Evolutionary conservation across 64 coral and sea anemone species (phyloP).

Genomic region (Stichodactyla mertensii): DNA sequence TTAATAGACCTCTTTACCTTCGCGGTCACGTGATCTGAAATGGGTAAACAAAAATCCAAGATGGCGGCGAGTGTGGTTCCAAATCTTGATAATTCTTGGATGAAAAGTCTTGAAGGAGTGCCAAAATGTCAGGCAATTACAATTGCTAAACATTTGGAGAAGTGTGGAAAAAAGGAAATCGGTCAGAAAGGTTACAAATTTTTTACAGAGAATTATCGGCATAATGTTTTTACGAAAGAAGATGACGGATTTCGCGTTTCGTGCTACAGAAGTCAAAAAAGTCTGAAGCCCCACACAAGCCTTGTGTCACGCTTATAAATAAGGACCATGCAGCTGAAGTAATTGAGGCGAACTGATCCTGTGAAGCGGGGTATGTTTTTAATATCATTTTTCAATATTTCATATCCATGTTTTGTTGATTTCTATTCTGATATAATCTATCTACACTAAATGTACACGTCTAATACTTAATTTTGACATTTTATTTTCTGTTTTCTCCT

Average conservation of each 20-base stretch:
- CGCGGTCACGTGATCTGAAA: slow-evolving; percentile 18
- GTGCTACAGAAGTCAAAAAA: slow-evolving; percentile 27
- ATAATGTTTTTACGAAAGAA: slow-evolving; percentile 10
- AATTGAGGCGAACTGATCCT: not conserved
- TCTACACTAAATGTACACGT: too few relatives aligned
- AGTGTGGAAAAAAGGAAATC: slow-evolving; percentile 39
- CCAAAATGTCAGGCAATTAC: not conserved
- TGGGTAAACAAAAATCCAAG: slow-evolving; percentile 57
- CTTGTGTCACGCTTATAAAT: not conserved
- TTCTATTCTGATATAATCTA: too few relatives aligned
- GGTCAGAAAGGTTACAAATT: slow-evolving; percentile 48
- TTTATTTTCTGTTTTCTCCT: too few relatives aligned
- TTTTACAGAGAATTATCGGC: slow-evolving; percentile 24
- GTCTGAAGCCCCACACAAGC: not conserved
- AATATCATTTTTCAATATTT: not conserved
- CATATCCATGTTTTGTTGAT: too few relatives aligned
- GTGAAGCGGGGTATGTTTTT: not conserved
- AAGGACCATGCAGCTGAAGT: not conserved
- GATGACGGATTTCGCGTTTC: not conserved
- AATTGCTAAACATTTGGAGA: slow-evolving; percentile 26
- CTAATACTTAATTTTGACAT: too few relatives aligned
- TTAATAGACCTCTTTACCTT: slow-evolving; percentile 17
- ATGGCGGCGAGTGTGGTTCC: slow-evolving; percentile 24
- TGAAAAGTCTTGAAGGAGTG: slow-evolving; percentile 4
- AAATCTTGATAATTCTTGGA: slow-evolving; percentile 30